Percentiles rank a stretch among this genome's conserved stretches.
phyloP scores from a whole-genome alignment of 2,888 invertebrate species.

The Drosophila gaucha region DNA sequence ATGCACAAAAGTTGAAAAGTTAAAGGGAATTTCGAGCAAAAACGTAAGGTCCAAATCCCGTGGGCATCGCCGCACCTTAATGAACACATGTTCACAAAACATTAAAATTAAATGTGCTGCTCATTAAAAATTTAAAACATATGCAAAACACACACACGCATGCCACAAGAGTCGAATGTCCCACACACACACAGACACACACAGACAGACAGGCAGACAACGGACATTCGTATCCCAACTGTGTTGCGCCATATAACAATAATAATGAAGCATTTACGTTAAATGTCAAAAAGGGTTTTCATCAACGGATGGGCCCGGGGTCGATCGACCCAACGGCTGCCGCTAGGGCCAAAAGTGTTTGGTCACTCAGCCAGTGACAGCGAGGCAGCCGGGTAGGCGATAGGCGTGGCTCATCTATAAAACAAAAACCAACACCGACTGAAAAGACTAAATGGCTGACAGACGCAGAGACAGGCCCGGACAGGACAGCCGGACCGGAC shows the following conservation, averaged over 20 bases:
- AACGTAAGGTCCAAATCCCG: slow-evolving; percentile 23
- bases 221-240: slow-evolving; percentile 27
- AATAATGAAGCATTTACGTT: slow-evolving; percentile 77
- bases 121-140: slow-evolving; percentile 75
- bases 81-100: slow-evolving; percentile 74
- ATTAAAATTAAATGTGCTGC: slow-evolving; percentile 74
- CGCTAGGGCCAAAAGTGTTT: slow-evolving; percentile 66
- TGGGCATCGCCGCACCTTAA: slow-evolving; percentile 51
- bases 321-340: slow-evolving; percentile 30
- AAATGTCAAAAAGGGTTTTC: slow-evolving; percentile 70
- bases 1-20: slow-evolving; percentile 9
- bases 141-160: slow-evolving; percentile 41
- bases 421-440: slow-evolving; percentile 56
- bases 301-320: slow-evolving; percentile 38
- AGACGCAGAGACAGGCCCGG: slow-evolving; percentile 9
- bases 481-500: too few species aligned
- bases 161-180: slow-evolving; percentile 8
- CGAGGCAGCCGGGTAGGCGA: background rate
- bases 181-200: background rate
- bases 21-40: slow-evolving; percentile 19
- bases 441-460: slow-evolving; percentile 17
- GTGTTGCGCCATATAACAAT: slow-evolving; percentile 63
- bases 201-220: background rate
- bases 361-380: slow-evolving; percentile 54
- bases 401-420: slow-evolving; percentile 36